A percentile compares a stretch with the other conserved stretches of the same genome.
Conservation (phyloP, 2,888 invertebrate genomes). For the Chrysomela aeneicollis region DNA sequence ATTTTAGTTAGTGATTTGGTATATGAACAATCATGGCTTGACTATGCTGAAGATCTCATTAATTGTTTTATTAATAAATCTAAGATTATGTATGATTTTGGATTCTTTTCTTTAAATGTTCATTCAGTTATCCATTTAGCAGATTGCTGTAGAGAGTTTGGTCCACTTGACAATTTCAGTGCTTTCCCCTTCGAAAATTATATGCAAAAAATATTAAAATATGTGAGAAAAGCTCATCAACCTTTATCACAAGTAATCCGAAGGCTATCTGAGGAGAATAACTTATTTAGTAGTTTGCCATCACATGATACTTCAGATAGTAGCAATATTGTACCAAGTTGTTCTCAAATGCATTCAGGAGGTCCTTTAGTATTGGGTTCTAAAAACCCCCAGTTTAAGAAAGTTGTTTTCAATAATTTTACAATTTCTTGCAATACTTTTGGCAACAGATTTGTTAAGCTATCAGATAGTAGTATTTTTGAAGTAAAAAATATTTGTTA, state of each 20-base stretch:
- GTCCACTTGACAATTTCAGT: slow-evolving; percentile 6
- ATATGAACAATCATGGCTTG: slow-evolving; percentile 22
- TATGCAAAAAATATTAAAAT: slow-evolving; percentile 26
- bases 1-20: slow-evolving; percentile 31
- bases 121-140: slow-evolving; percentile 28
- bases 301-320: slow-evolving; percentile 10
- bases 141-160: slow-evolving; percentile 31
- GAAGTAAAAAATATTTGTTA: slow-evolving; percentile 32
- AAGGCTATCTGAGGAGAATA: slow-evolving; percentile 15
- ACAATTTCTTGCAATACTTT: slow-evolving; percentile 28
- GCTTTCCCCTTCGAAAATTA: neutral
- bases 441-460: slow-evolving; percentile 28
- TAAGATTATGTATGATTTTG: slow-evolving; percentile 29
- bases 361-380: slow-evolving; percentile 22
- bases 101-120: slow-evolving; percentile 32
- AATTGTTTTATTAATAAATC: slow-evolving; percentile 25
- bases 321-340: slow-evolving; percentile 15
- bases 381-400: slow-evolving; percentile 30
- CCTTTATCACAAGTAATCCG: slow-evolving; percentile 27
- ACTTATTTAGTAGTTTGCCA: slow-evolving; percentile 16
- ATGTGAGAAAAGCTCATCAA: slow-evolving; percentile 28
- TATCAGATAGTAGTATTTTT: slow-evolving; percentile 25
- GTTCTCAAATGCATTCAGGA: slow-evolving; percentile 21
- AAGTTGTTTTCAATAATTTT: slow-evolving; percentile 22
- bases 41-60: slow-evolving; percentile 27